phyloP scores from a whole-genome alignment of 2,113 vertebrate species.

The Cryptomyrus ogoouensis region DNA sequence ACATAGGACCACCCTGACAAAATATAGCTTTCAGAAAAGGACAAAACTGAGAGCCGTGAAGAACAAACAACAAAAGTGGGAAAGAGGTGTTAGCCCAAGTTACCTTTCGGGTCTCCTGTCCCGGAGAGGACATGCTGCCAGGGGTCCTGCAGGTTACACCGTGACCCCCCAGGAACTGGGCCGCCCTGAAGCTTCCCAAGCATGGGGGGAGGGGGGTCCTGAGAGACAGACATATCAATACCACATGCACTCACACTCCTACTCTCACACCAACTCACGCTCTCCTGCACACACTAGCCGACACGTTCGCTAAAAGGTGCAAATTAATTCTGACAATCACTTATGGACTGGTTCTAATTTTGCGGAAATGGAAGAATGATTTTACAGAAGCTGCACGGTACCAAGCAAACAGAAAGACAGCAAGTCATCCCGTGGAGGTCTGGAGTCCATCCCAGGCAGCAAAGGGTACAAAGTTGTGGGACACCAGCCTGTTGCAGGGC shows the following conservation, averaged over 20 bases:
- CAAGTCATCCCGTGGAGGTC: not conserved
- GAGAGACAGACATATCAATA: not conserved
- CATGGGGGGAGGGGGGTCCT: not conserved
- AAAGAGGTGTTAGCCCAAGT: not conserved
- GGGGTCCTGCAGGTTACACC: too few species aligned
- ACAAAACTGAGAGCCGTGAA: not conserved
- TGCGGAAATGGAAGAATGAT: not conserved
- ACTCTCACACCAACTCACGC: not conserved
- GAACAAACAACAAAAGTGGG: not conserved
- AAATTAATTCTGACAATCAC: not conserved
- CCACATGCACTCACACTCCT: not conserved
- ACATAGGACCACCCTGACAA: not conserved
- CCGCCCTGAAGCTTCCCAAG: not conserved
- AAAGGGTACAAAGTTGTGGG: not conserved
- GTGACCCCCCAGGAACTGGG: not conserved
- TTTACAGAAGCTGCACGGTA: not conserved
- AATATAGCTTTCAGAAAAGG: not conserved
- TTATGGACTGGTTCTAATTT: not conserved
- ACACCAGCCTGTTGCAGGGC: not conserved
- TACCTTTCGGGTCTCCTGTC: not conserved
- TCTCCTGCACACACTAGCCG: not conserved
- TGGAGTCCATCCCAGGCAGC: not conserved
- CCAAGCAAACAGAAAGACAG: not conserved
- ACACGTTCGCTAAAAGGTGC: conserved; percentile 1
- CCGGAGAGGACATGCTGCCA: too few species aligned